These are phyloP conservation scores for Malachius bipustulatus DNA, from an alignment of 2,888 invertebrate species.

Conservation along the genomic window DNA sequence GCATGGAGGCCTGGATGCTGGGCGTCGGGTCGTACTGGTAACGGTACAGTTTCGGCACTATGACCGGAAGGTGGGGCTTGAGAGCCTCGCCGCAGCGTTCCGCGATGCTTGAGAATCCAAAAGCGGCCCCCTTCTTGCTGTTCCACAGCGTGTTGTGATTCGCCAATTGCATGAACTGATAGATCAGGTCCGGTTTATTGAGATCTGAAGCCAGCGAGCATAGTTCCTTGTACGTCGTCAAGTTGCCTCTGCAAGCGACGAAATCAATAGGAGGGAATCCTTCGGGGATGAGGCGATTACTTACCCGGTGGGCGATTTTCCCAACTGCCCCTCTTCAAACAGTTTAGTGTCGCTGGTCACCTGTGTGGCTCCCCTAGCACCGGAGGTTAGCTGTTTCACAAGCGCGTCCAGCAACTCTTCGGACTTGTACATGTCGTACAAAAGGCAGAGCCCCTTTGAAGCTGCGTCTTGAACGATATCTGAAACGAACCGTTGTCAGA, in stretches of 20 bases:
- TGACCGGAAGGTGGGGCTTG: constrained; percentile 67
- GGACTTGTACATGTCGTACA: constrained; percentile 71
- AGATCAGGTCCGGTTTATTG: constrained; percentile 88
- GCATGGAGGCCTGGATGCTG: constrained; percentile 85
- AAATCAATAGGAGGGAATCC: not conserved
- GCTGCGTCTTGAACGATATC: constrained; percentile 82
- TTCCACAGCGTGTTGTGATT: constrained; percentile 94
- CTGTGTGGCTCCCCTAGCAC: constrained; percentile 52
- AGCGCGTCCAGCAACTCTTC: constrained; percentile 63
- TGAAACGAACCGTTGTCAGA: no score
- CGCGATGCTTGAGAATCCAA: constrained; percentile 82
- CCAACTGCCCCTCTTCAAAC: constrained; percentile 79
- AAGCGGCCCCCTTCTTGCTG: constrained; percentile 88
- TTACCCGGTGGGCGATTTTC: constrained; percentile 77
- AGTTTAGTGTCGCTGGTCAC: constrained; percentile 74
- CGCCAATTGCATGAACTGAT: constrained; percentile 92
- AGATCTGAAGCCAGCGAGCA: constrained; percentile 88
- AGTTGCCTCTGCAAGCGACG: constrained; percentile 54
- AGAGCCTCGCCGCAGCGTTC: constrained; percentile 73
- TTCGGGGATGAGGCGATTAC: no score
- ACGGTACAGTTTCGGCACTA: constrained; percentile 79
- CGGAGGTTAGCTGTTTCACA: constrained; percentile 72
- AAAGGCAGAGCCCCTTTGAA: constrained; percentile 78
- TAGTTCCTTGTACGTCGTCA: constrained; percentile 89
- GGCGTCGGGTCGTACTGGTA: constrained; percentile 91